Evolutionary conservation across 2,797 vertebrate species (phyloP), one percentile per base, ranked within the genome.

Genomic region (Hydrolagus colliei): DNA sequence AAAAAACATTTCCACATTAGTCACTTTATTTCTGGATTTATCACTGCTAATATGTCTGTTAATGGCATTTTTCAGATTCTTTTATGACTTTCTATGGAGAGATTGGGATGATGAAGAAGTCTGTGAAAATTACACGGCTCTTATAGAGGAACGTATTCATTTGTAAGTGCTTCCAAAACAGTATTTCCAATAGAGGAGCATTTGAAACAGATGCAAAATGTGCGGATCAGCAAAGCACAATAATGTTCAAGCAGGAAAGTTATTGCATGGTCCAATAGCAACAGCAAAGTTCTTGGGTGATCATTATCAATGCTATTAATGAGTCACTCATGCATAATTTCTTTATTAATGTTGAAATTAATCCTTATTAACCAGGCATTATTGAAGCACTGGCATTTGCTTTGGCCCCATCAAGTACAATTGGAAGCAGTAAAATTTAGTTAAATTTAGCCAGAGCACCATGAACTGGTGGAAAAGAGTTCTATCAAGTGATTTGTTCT

Each of bases 131-230:
- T 89, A 92, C 61, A 86, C 90, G 87, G 92, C 90, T 87, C 86
- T 92, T 77, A 90, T 87, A 88, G 92, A 93, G 89, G 92, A 93
- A 87, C 91, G 92, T 88, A 92, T 93, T 89, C 91, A 92, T 82
- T 88, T 93, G 92, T 93, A 89, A 92, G 92, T 91, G 87, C 61
- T 77, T 77, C 18, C 16, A 84, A 20, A 71, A 84, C 35, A 84
- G 20, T 82, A 63, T 82, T 82, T 82, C 63, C 27, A 68, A 82
- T 59, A 61, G 8, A 35, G 14, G 32, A 80, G 32, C 22, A 67
- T 65, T 63, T 67, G 67, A 82, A 7, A 18, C 72, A 14, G 27
- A 67, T 82, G 62, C 2, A 41, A 35, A 82, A 68, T 67, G 3
- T 7, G 67, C 27, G 35, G 9, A 41, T 67, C 14, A 82, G 22